These are phyloP conservation scores for Campylomormyrus tamandua DNA, from an alignment of 2,113 vertebrate species.

Conservation along the genomic window DNA sequence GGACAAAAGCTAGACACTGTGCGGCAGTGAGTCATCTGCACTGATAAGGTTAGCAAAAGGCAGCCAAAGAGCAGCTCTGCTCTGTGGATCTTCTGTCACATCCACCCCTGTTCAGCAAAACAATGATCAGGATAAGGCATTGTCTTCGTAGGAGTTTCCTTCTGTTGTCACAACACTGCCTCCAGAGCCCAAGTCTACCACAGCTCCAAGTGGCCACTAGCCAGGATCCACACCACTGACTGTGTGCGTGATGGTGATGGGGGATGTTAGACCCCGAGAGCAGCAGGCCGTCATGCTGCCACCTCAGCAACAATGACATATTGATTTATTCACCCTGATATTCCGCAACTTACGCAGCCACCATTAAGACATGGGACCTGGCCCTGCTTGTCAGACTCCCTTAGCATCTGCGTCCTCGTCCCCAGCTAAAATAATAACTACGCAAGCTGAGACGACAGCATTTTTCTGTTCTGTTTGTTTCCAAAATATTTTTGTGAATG, in stretches of 20 bases:
- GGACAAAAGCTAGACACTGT: not conserved
- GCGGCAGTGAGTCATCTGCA: not conserved
- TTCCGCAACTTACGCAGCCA: not conserved
- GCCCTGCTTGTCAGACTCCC: not conserved
- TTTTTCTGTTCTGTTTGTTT: not conserved
- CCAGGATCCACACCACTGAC: not conserved
- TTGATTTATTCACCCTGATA: not conserved
- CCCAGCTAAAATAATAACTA: not conserved
- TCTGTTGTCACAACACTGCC: not conserved
- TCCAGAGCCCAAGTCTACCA: not conserved
- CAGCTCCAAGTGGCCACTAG: not conserved
- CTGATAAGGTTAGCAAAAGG: not conserved
- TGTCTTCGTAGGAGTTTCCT: not conserved
- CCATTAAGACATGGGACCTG: not conserved
- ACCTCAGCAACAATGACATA: not conserved
- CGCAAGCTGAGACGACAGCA: not conserved
- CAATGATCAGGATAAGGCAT: not conserved
- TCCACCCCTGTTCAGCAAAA: not conserved
- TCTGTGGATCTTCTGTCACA: not conserved
- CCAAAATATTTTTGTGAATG: not conserved
- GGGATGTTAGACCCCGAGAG: not conserved
- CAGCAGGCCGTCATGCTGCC: not conserved
- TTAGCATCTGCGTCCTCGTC: not conserved
- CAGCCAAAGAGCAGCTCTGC: not conserved
- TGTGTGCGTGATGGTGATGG: not conserved